A percentile compares a stretch with the other conserved stretches of the same genome.
Evolutionary conservation across 37 sponge, comb jelly and placozoan species (phyloP).

Genomic region (Spongilla lacustris): DNA sequence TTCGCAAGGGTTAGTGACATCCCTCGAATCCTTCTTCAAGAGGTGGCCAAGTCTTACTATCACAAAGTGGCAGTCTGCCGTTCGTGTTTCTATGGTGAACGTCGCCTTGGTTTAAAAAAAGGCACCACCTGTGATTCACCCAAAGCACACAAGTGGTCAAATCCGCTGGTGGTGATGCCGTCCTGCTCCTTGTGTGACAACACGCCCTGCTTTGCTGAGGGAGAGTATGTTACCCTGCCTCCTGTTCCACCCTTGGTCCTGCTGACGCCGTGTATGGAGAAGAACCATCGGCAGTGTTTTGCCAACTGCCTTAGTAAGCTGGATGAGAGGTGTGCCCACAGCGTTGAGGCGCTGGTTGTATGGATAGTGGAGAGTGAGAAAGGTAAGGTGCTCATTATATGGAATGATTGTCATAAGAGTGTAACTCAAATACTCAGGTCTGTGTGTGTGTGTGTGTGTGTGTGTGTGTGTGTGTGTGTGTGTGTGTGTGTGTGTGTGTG

Average conservation of each 20-base stretch:
- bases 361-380: conserved; percentile 77
- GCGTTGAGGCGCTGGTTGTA: conserved; percentile 69
- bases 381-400: conserved; percentile 15
- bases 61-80: conserved; percentile 39
- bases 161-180: conserved; percentile 56
- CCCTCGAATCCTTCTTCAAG: conserved; percentile 20
- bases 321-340: conserved; percentile 61
- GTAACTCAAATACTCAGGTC: no score
- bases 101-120: conserved; percentile 1
- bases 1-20: conserved; percentile 40
- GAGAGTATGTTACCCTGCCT: conserved; percentile 36
- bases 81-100: conserved; percentile 57
- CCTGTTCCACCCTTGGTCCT: conserved; percentile 55
- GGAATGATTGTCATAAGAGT: neutral
- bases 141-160: conserved; percentile 34
- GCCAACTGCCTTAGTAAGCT: conserved; percentile 23
- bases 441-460: no score
- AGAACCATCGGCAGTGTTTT: conserved; percentile 68
- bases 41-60: conserved; percentile 13
- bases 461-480: no score
- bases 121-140: neutral
- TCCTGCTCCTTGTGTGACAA: conserved; percentile 28
- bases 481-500: no score
- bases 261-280: conserved; percentile 34
- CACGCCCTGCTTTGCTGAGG: conserved; percentile 37